A percentile compares a stretch with the other conserved stretches of the same genome.
Evolutionary conservation across 2,113 vertebrate species (phyloP).

Genomic region (Myotis lucifugus): DNA sequence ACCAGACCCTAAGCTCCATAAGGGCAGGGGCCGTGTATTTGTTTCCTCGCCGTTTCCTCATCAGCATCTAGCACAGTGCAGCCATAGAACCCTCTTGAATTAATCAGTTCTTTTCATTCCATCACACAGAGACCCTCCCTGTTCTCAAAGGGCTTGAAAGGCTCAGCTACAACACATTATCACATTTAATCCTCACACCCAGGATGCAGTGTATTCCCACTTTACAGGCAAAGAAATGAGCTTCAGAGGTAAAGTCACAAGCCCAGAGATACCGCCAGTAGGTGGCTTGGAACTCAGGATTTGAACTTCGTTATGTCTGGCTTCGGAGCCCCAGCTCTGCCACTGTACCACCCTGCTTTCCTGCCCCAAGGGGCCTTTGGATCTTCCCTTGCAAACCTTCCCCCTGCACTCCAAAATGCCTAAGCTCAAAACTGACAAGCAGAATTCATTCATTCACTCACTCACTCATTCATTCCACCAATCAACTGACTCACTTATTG

Average conservation of each 20-base stretch:
- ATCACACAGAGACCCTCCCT: not conserved
- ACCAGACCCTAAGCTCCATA: not conserved
- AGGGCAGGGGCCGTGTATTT: not conserved
- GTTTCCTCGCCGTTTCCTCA: not conserved
- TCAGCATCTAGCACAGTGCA: not conserved
- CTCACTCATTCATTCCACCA: not conserved
- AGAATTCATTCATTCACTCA: not conserved
- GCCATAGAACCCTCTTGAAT: not conserved
- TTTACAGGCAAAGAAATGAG: not conserved
- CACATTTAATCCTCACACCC: not conserved
- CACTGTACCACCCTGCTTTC: not conserved
- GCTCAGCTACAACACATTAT: not conserved
- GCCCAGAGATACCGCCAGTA: not conserved
- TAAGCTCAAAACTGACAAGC: not conserved
- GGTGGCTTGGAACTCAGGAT: not conserved
- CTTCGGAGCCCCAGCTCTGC: not conserved
- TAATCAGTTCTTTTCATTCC: not conserved
- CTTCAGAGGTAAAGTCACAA: not conserved
- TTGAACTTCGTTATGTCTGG: not conserved
- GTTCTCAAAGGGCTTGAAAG: not conserved
- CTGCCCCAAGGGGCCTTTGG: not conserved
- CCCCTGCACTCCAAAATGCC: not conserved
- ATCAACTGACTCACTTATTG: not conserved
- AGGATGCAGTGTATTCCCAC: not conserved
- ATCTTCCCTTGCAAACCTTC: not conserved